These are phyloP conservation scores for zebrafish (Danio rerio) DNA, from an alignment of 2,113 vertebrate species.

Conservation along the genomic window GRCz12tu NC_133176.1:14022001-14022500, in stretches of 20 bases:
- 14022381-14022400: constrained; percentile 12
- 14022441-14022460: neutral
- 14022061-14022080: neutral
- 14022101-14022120: too few species aligned
- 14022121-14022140: too few species aligned
- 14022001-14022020: neutral
- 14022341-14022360: constrained; percentile 4
- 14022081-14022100: neutral
- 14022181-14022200: too few species aligned
- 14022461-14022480: too few species aligned
- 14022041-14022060: neutral
- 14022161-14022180: too few species aligned
- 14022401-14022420: neutral
- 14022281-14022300: neutral
- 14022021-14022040: neutral
- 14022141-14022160: too few species aligned
- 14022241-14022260: neutral
- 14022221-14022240: neutral
- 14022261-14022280: neutral
- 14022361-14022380: neutral
- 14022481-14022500: too few species aligned
- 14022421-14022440: neutral
- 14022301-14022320: neutral
- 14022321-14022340: neutral
- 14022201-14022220: neutral